Evolutionary conservation across 2,888 invertebrate genomes (phyloP).

Genomic region (Diarsia rubi): DNA sequence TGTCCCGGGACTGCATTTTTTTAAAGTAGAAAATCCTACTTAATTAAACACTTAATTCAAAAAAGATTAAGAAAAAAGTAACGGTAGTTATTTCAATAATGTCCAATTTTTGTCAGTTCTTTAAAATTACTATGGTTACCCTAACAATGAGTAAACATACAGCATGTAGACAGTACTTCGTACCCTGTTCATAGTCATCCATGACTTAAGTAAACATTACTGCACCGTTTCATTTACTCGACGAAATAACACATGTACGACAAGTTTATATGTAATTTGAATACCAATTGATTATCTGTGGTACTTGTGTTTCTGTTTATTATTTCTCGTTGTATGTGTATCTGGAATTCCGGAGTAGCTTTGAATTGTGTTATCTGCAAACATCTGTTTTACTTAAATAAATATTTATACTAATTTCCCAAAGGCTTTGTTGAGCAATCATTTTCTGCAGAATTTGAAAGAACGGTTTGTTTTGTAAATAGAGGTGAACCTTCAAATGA

Average conservation of each 20-base stretch:
- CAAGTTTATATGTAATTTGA: slow-evolving; percentile 59
- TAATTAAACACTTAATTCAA: not conserved
- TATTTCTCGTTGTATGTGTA: slow-evolving; percentile 31
- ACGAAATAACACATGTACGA: slow-evolving; percentile 57
- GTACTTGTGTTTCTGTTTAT: slow-evolving; percentile 44
- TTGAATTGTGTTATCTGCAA: slow-evolving; percentile 49
- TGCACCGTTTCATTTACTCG: slow-evolving; percentile 64
- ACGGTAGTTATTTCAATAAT: not conserved
- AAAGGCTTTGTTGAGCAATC: slow-evolving; percentile 42
- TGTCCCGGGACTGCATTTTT: too few species aligned
- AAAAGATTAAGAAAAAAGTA: not conserved
- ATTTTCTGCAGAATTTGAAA: slow-evolving; percentile 29
- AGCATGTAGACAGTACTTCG: slow-evolving; percentile 14
- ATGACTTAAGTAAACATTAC: slow-evolving; percentile 60
- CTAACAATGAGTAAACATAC: slow-evolving; percentile 47
- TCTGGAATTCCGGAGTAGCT: slow-evolving; percentile 30
- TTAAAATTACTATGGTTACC: not conserved
- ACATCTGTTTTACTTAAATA: slow-evolving; percentile 45
- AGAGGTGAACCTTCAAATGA: not conserved
- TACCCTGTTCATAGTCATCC: slow-evolving; percentile 55
- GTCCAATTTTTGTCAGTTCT: not conserved
- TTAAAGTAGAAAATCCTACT: not conserved
- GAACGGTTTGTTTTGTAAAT: slow-evolving; percentile 18
- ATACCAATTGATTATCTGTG: slow-evolving; percentile 48
- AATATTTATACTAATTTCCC: slow-evolving; percentile 39